Base-by-base conservation (phyloP, 1,140 invertebrate genomes). In the Anthonomus grandis region DNA sequence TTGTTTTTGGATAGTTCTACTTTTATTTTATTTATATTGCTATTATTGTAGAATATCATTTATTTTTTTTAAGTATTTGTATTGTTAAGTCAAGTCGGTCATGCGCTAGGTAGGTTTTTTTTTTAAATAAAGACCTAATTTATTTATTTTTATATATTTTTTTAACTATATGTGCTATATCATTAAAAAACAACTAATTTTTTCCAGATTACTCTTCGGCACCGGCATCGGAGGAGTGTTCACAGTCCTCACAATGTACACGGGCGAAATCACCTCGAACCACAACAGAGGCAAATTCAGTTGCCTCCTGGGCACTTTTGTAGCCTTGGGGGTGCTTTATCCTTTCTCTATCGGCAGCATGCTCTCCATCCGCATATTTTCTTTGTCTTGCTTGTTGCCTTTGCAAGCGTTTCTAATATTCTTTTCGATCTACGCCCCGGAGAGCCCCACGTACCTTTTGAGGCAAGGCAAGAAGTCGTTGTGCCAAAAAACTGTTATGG, bases 371-470 rank as follows among this genome's bases (percentile, higher is more conserved):
- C 65, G 68, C 31, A 71, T 69, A 15, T 74, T 83, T 19, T 78
- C 78, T 61, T 67, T 82, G 10, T 57, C 72, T 0, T 77, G 75
- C 49, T 70, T 70, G 2, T 21, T 72, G 4, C 57, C 82, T 18
- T 78, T 81, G 0, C 0, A 76, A 1, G 74, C 80, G 0, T 79
- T 83, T 66, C 50, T 84, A 12, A 38, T 77, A 0, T 65, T 75
- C 2, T 81, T 85, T 67, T 50, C 78, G 4, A 9, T 67, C 0
- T 62, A 62, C 18, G 38, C 60, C 18, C 91, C 91, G 0, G 92
- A 95, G 67, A 86, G 87, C 9, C 92, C 92, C 0, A 83, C 82
- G 37, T 89, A 80, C 52, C 75, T 85, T 25, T 70, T 89, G 0
- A 82, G 82, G 66, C 76, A 70, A 18, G 76, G 74, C 15, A 77